Evolutionary conservation across 30 jellyfish, hydroid and myxozoan species (phyloP), one percentile per base, ranked within the genome.

Genomic region (Haliclystus octoradiatus): DNA sequence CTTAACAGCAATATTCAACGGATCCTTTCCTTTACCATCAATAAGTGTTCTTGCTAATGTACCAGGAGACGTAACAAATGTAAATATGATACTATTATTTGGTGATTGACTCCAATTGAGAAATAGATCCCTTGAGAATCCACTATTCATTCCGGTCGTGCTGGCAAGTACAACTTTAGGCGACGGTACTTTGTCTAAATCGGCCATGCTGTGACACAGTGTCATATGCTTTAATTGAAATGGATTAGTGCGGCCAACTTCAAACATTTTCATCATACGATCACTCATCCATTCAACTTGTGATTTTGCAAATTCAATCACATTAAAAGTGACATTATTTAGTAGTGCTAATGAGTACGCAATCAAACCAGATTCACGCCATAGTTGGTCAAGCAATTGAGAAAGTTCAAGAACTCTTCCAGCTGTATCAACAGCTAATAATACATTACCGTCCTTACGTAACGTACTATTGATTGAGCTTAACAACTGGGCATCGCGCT

Each of bases 271-370:
- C 94, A 88, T 88, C 97, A 88, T 88, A 25, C 93, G 83, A 64
- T 88, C 97, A 46, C 97, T 88, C 97, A 88, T 88, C 97, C 97
- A 88, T 65, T 88, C 97, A 31, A 88, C 97, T 77, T 88, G 97
- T 26, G 95, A 81, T 53, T 88, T 88, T 47, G 97, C 97, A 67
- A 88, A 88, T 63, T 88, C 97, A 28, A 88, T 83, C 28, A 81
- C 95, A 72, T 88, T 88, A 65, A 74, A 88, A 52, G 92, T 75
- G 52, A 88, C 97, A 57, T 88, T 88, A 57, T 88, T 88, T n/a
- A 88, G 80, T 52, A 88, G 67, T 34, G 90, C 91, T 26, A 88
- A 63, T 2, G 97, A 70, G 74, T 88, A 88, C n/a, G 93, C 95
- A 74, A 79, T 71, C 34, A 88, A 81, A 23, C 94, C 97, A 34